These are phyloP conservation scores for Cotesia glomerata DNA, from an alignment of 1,140 invertebrate genomes.

Conservation along the genomic window DNA sequence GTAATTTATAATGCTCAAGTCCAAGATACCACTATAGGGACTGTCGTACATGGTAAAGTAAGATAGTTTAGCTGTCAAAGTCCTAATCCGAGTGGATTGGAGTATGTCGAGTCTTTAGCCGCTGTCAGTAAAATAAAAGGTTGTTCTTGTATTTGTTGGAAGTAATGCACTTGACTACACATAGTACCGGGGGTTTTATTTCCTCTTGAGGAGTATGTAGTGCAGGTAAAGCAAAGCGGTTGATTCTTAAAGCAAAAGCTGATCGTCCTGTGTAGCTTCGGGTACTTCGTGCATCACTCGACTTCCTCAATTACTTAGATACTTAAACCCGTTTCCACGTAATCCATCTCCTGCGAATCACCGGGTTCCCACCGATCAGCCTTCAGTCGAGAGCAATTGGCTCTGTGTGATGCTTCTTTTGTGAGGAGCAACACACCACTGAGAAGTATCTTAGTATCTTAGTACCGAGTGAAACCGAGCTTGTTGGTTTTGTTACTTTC, in stretches of 20 bases:
- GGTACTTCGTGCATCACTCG: constrained; percentile 38
- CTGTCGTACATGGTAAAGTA: neutral
- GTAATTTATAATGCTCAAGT: no score
- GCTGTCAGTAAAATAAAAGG: neutral
- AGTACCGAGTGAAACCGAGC: neutral
- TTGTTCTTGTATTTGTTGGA: neutral
- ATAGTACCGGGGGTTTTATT: no score
- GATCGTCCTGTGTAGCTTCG: constrained; percentile 22
- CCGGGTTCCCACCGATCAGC: constrained; percentile 40
- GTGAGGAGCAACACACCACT: neutral
- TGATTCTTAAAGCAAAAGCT: neutral
- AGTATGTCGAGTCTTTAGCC: no score
- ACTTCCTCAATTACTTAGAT: constrained; percentile 56
- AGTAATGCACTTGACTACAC: constrained; percentile 1
- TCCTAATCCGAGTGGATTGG: neutral
- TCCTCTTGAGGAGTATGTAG: no score
- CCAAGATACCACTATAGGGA: neutral
- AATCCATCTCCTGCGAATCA: constrained; percentile 45
- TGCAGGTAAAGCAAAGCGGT: no score
- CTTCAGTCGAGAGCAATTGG: constrained; percentile 22
- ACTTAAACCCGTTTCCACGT: constrained; percentile 51
- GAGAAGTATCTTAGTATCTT: no score
- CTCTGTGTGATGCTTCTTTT: neutral
- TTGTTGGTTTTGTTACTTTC: no score
- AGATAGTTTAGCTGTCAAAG: constrained; percentile 11